These are phyloP conservation scores for Apus apus DNA, from an alignment of 2,113 vertebrate species.

Conservation along the genomic window DNA sequence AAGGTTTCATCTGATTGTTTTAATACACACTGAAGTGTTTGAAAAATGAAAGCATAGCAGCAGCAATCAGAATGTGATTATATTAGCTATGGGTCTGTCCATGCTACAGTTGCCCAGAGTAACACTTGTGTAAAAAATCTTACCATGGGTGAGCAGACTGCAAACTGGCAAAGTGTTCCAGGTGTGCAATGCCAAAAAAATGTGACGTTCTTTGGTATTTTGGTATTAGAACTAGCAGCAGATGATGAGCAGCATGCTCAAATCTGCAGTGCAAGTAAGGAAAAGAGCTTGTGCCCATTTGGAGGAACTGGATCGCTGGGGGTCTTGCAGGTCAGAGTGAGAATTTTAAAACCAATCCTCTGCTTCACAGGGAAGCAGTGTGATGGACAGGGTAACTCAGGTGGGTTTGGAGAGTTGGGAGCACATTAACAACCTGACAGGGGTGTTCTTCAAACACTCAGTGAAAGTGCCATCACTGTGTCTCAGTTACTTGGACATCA, in stretches of 20 bases:
- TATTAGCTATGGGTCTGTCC: not conserved
- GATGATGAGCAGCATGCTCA: not conserved
- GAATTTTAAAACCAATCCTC: constrained; percentile 20
- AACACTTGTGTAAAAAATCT: not conserved
- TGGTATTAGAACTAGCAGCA: not conserved
- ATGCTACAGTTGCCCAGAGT: not conserved
- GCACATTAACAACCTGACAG: not conserved
- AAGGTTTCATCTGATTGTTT: not conserved
- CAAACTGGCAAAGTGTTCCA: not conserved
- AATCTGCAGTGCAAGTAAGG: not conserved
- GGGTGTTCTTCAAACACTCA: not conserved
- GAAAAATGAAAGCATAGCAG: constrained; percentile 1
- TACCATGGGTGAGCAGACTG: not conserved
- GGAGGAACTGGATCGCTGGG: not conserved
- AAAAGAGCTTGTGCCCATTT: not conserved
- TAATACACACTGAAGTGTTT: not conserved
- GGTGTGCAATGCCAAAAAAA: not conserved
- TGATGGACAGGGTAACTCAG: not conserved
- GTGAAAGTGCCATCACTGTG: not conserved
- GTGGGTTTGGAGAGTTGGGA: not conserved
- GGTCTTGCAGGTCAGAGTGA: constrained; percentile 9
- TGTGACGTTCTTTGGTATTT: not conserved
- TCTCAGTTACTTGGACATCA: not conserved
- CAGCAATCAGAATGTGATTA: constrained; percentile 13
- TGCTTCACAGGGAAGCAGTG: not conserved